Evolutionary conservation across 2,888 invertebrate species (phyloP).

Genomic region (Arrhopalites spinosus): DNA sequence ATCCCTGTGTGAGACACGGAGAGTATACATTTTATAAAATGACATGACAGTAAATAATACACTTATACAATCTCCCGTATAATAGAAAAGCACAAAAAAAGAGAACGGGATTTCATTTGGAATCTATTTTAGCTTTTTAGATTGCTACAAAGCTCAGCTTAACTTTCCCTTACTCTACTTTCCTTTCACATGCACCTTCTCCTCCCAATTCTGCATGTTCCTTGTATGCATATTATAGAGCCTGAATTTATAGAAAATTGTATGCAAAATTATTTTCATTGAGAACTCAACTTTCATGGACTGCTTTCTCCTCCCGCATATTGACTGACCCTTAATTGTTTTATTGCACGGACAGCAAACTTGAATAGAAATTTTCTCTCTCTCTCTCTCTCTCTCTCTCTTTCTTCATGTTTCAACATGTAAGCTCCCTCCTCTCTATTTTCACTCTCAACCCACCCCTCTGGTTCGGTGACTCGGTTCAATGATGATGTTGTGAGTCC

Average conservation of each 20-base stretch:
- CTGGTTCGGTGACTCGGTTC: neutral
- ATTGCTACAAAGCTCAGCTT: neutral
- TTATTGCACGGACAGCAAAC: constrained; percentile 24
- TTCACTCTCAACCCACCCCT: neutral
- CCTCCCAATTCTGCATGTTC: neutral
- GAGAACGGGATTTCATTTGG: neutral
- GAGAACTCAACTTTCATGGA: neutral
- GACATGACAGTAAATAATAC: too few relatives aligned
- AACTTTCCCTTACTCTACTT: too few relatives aligned
- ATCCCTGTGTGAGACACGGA: too few relatives aligned
- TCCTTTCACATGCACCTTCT: neutral
- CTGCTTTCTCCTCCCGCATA: neutral
- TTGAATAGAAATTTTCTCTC: constrained; percentile 11
- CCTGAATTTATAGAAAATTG: too few relatives aligned
- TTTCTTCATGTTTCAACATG: too few relatives aligned
- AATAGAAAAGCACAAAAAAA: too few relatives aligned
- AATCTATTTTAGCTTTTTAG: neutral
- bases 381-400: neutral
- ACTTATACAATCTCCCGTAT: too few relatives aligned
- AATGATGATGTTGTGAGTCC: too few relatives aligned
- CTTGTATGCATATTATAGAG: neutral
- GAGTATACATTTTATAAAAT: too few relatives aligned
- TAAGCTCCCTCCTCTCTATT: too few relatives aligned
- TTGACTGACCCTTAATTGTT: constrained; percentile 28
- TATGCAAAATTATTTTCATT: too few relatives aligned